Evolutionary conservation across 2,888 invertebrate species (phyloP), one percentile per base, ranked within the genome.

Genomic region (Gortyna flavago): DNA sequence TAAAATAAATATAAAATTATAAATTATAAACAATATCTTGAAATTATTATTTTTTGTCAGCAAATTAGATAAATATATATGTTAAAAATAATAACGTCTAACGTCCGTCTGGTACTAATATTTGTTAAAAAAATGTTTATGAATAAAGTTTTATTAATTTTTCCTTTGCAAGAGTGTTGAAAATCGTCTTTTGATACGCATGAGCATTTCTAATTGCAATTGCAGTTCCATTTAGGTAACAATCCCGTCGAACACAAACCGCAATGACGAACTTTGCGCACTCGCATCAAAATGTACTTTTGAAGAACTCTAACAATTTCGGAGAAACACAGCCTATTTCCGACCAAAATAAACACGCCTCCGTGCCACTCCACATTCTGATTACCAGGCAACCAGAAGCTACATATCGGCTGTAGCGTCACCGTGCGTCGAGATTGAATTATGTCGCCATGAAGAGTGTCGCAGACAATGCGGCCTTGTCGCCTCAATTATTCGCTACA

Each of bases 391-490:
- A 83, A 72, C 66, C 62, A 80, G 66, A 67, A 84, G 77, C 77
- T 70, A 61, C 67, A 77, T 64, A 71, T 71, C 65, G 59, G 59
- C 38, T 65, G 61, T 16, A 62, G 16, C 61, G 61, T 38, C 66
- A 77, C 62, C 32, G 38, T 71, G 79, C 69, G 80, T 71, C 72
- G 85, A 82, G 89, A 92, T 93, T 93, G 88, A 91, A 91, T 92
- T 92, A 92, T 89, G 88, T 88, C 88, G 81, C 77, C 82, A 79
- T 84, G 88, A 89, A 88, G 87, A 88, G 87, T 88, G 88, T 84
- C 83, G 83, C 81, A 90, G 88, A 92, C 91, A 90, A 91, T 90
- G 89, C 88, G 88, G 88, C 74, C 83, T 89, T 92, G 91, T 91
- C 89, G 86, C 87, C 78, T 93, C 87, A 90, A 91, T 92, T 89